Evolutionary conservation across 2,888 invertebrate genomes (phyloP).

Genomic region (Stenolophus ochropezus): DNA sequence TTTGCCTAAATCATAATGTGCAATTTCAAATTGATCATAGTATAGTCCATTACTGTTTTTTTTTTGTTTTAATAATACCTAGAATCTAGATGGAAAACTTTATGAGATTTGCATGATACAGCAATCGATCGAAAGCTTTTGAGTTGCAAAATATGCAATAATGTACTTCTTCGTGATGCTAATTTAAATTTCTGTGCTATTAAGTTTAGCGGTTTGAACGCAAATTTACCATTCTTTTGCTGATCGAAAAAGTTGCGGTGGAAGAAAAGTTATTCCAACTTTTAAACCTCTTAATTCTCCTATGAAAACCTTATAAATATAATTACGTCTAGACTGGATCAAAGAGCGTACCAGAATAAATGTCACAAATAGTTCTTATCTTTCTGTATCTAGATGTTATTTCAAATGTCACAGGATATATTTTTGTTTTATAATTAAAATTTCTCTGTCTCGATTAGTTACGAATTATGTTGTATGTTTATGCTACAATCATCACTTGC

Average conservation of each 20-base stretch:
- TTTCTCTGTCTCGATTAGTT: too few species aligned
- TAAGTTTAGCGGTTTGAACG: constrained; percentile 21
- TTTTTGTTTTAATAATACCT: constrained; percentile 39
- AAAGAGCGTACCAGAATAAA: constrained; percentile 1
- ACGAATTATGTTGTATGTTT: too few species aligned
- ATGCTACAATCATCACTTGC: too few species aligned
- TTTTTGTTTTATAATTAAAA: too few species aligned
- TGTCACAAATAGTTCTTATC: neutral
- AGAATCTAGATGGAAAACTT: constrained; percentile 1
- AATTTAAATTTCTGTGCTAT: constrained; percentile 40
- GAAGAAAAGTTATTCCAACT: constrained; percentile 2
- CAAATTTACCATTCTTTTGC: constrained; percentile 9
- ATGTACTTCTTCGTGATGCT: constrained; percentile 28
- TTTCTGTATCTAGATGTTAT: too few species aligned
- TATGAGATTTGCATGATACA: constrained; percentile 11
- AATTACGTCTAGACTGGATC: constrained; percentile 22
- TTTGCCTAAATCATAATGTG: too few species aligned
- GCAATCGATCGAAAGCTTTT: neutral
- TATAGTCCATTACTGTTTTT: too few species aligned
- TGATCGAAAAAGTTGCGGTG: constrained; percentile 36
- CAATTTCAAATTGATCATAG: too few species aligned
- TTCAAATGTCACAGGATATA: too few species aligned
- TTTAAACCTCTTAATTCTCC: constrained; percentile 26
- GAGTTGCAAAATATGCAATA: constrained; percentile 22
- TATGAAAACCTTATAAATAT: constrained; percentile 6